Evolutionary conservation across 2,888 invertebrate genomes (phyloP).

Genomic region (Adela reaumurella): DNA sequence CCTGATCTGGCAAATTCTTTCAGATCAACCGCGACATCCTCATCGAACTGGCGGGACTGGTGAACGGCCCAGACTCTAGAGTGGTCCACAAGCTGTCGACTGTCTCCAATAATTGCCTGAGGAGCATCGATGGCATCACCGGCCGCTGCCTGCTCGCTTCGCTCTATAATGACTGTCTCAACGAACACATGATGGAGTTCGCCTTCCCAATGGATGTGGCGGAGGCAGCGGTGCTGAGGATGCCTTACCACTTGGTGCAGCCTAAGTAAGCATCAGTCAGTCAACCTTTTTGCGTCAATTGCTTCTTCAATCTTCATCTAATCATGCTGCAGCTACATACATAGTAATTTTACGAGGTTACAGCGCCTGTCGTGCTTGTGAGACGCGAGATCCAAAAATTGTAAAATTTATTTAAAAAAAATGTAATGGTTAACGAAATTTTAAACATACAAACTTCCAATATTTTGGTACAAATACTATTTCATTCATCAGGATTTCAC

Average conservation of each 20-base stretch:
- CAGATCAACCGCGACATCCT: constrained; percentile 43
- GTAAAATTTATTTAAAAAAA: too few species aligned
- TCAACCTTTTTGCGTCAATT: too few species aligned
- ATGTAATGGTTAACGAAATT: too few species aligned
- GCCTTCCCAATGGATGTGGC: constrained; percentile 44
- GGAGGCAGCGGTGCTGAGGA: constrained; percentile 42
- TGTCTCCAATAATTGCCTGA: constrained; percentile 38
- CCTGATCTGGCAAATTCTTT: too few species aligned
- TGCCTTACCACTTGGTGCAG: constrained; percentile 46
- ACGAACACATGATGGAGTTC: constrained; percentile 46
- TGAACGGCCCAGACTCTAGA: constrained; percentile 42
- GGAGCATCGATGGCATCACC: constrained; percentile 36
- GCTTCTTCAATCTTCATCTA: too few species aligned
- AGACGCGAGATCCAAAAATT: too few species aligned
- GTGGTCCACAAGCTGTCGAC: constrained; percentile 41
- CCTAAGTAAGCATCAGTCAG: constrained; percentile 47
- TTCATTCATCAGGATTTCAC: too few species aligned
- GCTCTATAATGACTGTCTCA: constrained; percentile 44
- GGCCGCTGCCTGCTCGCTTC: constrained; percentile 37
- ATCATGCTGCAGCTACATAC: too few species aligned
- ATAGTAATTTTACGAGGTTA: too few species aligned
- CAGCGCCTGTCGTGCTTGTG: too few species aligned
- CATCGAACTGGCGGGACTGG: constrained; percentile 36
- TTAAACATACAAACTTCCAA: too few species aligned
- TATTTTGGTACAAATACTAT: too few species aligned